Evolutionary conservation across 2,797 vertebrate genomes (phyloP), one percentile per base, ranked within the genome.

Genomic region (Sarcoramphus papa): DNA sequence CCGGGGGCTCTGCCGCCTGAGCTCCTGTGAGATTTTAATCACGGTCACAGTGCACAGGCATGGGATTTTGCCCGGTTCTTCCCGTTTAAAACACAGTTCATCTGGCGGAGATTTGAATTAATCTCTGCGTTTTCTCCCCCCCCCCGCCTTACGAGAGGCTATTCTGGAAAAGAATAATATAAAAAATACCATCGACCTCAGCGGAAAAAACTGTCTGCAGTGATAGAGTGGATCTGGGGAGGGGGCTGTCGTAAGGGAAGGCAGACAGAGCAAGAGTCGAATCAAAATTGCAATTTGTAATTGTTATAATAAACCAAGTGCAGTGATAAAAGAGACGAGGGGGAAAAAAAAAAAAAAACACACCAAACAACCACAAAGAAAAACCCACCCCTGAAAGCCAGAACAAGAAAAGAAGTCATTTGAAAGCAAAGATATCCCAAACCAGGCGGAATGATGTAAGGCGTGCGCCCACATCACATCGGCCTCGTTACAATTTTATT

Each of bases 281-380:
- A 97, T 98, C 99, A 98, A 98, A 98, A 97, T 98, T 95, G 87
- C 92, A 88, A 97, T 97, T 94, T 96, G 98, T 99, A 99, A 99
- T 99, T 98, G 98, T 96, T 98, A 83, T 99, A 99, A 99, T 98
- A 98, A 98, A 98, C 97, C 95, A 95, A 98, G 97, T 77, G 92
- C 95, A 80, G 97, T 90, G 94, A 95, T 97, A 97, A 97, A 97
- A 97, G 92, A 92, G 74, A 31, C 27, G 19, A n/a, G 6, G 11
- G 77, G 88, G 53, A 50, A 21, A 19, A 43, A 63, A 37, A 43
- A 50, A 14, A 31, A 68, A 12, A 28, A n/a, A n/a, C n/a, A 7
- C 50, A 48, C 53, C 37, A 37, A 37, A 7, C 37, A 37, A 37
- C 37, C 37, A 37, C 37, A 53, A 74, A 64, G 48, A 37, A 94